These are phyloP conservation scores for Neopelma chrysocephalum DNA, from an alignment of 2,797 vertebrate genomes.

Conservation along the genomic window DNA sequence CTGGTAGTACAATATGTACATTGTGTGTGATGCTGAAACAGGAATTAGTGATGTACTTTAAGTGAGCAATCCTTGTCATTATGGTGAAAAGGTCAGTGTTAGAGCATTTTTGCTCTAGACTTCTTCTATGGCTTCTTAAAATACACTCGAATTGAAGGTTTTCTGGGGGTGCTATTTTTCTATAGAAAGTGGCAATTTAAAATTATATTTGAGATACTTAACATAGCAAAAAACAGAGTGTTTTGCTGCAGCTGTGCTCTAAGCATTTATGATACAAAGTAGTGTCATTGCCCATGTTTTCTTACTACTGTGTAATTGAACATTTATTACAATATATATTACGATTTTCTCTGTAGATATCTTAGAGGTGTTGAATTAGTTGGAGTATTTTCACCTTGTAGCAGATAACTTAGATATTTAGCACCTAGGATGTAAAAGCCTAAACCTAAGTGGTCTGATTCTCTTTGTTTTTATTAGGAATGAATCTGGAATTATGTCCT, in stretches of 20 bases:
- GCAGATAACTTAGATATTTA: background rate
- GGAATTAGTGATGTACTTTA: conserved; percentile 12
- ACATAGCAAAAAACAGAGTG: background rate
- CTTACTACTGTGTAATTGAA: background rate
- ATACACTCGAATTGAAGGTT: background rate
- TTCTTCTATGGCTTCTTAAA: conserved; percentile 17
- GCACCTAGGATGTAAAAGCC: background rate
- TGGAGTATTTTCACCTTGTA: background rate
- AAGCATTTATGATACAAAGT: background rate
- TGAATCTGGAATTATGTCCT: background rate
- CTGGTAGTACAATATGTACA: background rate
- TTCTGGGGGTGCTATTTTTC: background rate
- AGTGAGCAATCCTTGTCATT: conserved; percentile 29
- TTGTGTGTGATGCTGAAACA: conserved; percentile 12
- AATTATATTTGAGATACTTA: conserved; percentile 10
- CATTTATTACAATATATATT: background rate
- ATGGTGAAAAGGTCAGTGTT: background rate
- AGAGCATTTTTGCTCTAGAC: background rate
- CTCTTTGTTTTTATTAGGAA: background rate
- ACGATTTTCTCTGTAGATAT: background rate
- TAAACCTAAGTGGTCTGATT: background rate
- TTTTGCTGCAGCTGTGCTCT: background rate
- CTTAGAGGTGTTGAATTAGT: background rate
- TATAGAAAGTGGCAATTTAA: background rate
- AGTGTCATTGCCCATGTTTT: background rate